Evolutionary conservation across 2,888 invertebrate genomes (phyloP), one percentile per base, ranked within the genome.

Genomic region (Hypsopygia costalis): DNA sequence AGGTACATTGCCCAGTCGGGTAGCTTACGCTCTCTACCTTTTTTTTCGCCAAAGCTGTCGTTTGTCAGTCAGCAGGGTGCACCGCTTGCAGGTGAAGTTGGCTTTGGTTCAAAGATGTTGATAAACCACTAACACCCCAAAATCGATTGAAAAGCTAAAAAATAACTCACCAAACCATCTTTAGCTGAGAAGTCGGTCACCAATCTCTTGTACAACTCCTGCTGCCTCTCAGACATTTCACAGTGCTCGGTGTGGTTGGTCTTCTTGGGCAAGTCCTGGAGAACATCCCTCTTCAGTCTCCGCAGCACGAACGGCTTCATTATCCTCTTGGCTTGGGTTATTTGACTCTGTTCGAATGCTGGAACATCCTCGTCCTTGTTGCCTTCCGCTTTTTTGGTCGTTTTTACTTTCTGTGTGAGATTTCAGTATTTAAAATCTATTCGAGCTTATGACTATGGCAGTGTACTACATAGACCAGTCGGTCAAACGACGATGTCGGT

Each of bases 231-330:
- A 0, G 91, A 90, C 93, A 98, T 92, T 0, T 92, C 73, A 44
- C 81, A 81, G 31, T 81, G 67, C 36, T 94, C 90, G 0, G 94
- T 90, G 36, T 91, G 83, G 48, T 97, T 95, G 1, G 89, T 91
- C 81, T 98, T 99, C 57, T 90, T 81, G 0, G 98, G 98, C 58
- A 99, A 80, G 76, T 97, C 95, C 42, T 93, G 92, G 0, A 97
- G 88, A 0, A 98, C 98, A 57, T 98, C 96, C 11, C 91, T 82
- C 78, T 98, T 98, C 34, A 98, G 83, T 42, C 99, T 89, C 10
- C 98, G 89, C 32, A 99, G 88, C 1, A 98, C 93, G 74, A 99
- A 99, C 0, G 99, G 99, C 72, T 95, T 95, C 95, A 99, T 97
- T 53, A 99, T 98, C 36, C 94, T 91, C 71, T 98, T 98, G 0